Evolutionary conservation across 2,113 vertebrate species (phyloP).

Genomic region (Hypocryptadius cinnamomeus): DNA sequence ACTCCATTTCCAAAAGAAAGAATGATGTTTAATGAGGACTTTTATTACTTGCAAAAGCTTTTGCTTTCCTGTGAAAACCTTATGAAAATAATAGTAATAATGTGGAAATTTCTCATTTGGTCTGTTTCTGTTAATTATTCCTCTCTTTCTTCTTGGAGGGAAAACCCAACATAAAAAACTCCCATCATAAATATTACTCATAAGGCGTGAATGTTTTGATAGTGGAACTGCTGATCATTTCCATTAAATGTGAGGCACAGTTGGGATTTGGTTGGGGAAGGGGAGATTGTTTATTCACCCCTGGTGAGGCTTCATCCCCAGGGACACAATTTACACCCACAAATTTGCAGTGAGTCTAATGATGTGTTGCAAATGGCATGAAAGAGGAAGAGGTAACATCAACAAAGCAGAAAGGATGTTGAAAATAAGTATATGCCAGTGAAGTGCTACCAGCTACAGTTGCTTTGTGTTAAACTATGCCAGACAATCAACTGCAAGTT

Average conservation of each 20-base stretch:
- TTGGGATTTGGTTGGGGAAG: conserved; percentile 13
- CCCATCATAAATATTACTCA: conserved; percentile 61
- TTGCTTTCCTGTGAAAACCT: conserved; percentile 48
- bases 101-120: conserved; percentile 31
- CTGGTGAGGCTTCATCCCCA: conserved; percentile 38
- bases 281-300: conserved; percentile 38
- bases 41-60: conserved; percentile 57
- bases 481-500: not conserved
- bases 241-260: conserved; percentile 52
- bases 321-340: not conserved
- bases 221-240: conserved; percentile 41
- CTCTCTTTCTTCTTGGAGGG: not conserved
- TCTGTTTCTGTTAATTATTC: conserved; percentile 51
- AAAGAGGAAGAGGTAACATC: not conserved
- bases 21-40: conserved; percentile 39
- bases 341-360: not conserved
- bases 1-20: conserved; percentile 36
- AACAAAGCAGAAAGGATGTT: conserved; percentile 10
- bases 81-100: conserved; percentile 45
- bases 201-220: conserved; percentile 55
- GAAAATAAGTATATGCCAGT: not conserved
- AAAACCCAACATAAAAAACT: conserved; percentile 30
- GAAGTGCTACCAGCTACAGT: not conserved
- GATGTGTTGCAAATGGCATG: not conserved
- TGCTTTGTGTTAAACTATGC: not conserved